Evolutionary conservation across 1,140 invertebrate genomes (phyloP).

Genomic region (Tyrophagus putrescentiae): DNA sequence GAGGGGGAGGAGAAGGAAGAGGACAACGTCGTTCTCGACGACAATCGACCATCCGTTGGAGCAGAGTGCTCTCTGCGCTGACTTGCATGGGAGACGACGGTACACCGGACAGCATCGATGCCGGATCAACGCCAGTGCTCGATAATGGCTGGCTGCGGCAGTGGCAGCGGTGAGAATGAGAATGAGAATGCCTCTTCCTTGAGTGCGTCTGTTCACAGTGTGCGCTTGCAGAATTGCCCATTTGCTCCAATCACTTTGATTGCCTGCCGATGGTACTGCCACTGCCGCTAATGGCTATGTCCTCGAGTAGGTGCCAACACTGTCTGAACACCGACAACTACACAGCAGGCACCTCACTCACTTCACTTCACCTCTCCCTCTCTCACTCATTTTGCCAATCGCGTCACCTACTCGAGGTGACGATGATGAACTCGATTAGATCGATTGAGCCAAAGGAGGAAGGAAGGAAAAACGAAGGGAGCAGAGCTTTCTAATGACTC

Average conservation of each 20-base stretch:
- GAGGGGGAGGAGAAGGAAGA: no score
- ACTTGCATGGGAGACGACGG: not conserved
- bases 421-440: slow-evolving; percentile 13
- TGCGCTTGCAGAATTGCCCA: not conserved
- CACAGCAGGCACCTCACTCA: not conserved
- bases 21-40: no score
- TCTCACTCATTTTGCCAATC: not conserved
- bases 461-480: no score
- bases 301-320: not conserved
- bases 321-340: not conserved
- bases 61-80: not conserved
- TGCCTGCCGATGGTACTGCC: not conserved
- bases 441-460: slow-evolving; percentile 7
- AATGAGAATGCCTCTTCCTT: no score
- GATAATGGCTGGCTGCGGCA: not conserved
- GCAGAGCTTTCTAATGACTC: no score
- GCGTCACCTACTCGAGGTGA: not conserved
- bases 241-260: not conserved
- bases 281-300: not conserved
- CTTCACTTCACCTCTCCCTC: not conserved
- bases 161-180: no score
- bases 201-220: not conserved
- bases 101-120: not conserved
- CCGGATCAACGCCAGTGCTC: not conserved
- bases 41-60: not conserved